phyloP scores from a whole-genome alignment of 2,888 invertebrate species.

The Nomada goodeniana region DNA sequence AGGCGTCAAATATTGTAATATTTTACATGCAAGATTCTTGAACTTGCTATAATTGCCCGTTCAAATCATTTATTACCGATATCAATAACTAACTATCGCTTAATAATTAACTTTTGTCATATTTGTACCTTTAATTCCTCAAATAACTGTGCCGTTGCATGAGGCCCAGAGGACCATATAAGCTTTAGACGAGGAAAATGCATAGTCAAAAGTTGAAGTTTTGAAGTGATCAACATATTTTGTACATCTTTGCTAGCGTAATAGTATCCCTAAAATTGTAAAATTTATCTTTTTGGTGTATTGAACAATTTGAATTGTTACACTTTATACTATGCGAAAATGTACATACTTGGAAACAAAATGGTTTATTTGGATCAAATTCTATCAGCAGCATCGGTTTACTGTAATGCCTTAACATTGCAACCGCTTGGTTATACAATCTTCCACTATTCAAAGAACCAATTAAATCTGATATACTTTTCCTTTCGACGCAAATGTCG shows the following conservation, averaged over 20 bases:
- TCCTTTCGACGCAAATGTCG: constrained; percentile 98
- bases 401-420: constrained; percentile 95
- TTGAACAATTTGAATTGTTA: background rate
- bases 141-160: constrained; percentile 97
- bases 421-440: constrained; percentile 96
- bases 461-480: constrained; percentile 97
- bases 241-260: constrained; percentile 91
- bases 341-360: constrained; percentile 90
- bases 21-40: no score
- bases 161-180: constrained; percentile 98
- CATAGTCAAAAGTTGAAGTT: constrained; percentile 95
- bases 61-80: no score
- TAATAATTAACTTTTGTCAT: background rate
- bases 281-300: background rate
- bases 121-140: constrained; percentile 94
- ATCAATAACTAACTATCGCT: no score
- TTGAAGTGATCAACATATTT: constrained; percentile 92
- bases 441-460: constrained; percentile 98
- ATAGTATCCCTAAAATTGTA: constrained; percentile 89
- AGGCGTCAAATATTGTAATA: no score
- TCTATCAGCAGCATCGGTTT: constrained; percentile 97
- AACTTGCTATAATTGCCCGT: no score
- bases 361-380: constrained; percentile 97
- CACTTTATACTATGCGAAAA: background rate
- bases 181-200: constrained; percentile 97